Evolutionary conservation across 2,113 vertebrate species (phyloP).

Genomic region (Platycercus adscitus): DNA sequence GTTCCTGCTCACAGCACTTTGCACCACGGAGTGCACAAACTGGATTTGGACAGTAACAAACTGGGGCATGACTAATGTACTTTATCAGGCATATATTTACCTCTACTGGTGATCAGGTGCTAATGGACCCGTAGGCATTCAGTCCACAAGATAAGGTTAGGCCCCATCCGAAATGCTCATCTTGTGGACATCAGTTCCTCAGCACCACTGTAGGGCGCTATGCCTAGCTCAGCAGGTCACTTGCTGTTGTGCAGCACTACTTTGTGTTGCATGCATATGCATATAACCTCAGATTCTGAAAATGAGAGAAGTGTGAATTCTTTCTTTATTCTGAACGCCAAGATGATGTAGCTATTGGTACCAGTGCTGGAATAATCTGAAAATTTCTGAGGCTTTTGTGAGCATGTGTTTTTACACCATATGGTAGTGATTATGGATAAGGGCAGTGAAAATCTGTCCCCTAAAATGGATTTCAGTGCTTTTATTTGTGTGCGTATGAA

Average conservation of each 20-base stretch:
- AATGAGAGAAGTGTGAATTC: not conserved
- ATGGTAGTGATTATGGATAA: not conserved
- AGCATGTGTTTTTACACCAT: rapidly evolving
- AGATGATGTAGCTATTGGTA: not conserved
- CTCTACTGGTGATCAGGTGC: not conserved
- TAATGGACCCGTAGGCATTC: not conserved
- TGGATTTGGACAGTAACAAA: not conserved
- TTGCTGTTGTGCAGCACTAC: not conserved
- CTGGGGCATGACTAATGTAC: not conserved
- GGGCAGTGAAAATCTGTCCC: not conserved
- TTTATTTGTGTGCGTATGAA: not conserved
- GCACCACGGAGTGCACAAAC: rapidly evolving
- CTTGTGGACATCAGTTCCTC: not conserved
- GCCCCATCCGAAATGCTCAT: not conserved
- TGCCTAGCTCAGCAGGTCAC: rapidly evolving
- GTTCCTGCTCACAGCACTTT: not conserved
- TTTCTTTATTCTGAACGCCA: not conserved
- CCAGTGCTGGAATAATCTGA: not conserved
- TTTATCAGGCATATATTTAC: no score
- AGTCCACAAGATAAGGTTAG: not conserved
- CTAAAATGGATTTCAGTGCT: not conserved
- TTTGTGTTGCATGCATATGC: not conserved
- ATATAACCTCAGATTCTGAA: not conserved
- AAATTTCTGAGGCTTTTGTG: not conserved
- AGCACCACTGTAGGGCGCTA: not conserved